Percentiles rank a stretch among this genome's conserved stretches.
phyloP scores from a whole-genome alignment of 2,888 invertebrate genomes.

The Platerodrilus igneus region DNA sequence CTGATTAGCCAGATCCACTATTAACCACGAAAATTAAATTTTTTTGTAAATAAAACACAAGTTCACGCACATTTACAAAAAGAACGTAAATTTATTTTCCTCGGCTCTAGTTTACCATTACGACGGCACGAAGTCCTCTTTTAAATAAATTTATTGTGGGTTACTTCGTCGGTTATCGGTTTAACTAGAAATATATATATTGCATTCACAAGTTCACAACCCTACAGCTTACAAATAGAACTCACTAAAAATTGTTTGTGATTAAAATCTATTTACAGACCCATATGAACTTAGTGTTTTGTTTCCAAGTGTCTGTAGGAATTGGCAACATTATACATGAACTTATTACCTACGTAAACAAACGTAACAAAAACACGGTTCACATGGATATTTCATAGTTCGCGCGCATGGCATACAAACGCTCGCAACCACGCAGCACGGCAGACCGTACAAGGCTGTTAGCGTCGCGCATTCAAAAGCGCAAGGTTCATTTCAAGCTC shows the following conservation, averaged over 20 bases:
- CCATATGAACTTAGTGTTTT: no score
- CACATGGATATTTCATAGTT: constrained; percentile 24
- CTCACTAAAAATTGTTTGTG: no score
- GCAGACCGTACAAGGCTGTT: constrained; percentile 40
- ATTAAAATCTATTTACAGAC: no score
- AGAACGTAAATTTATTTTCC: neutral
- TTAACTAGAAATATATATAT: no score
- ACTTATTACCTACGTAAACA: constrained; percentile 25
- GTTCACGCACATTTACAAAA: constrained; percentile 2
- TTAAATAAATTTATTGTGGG: no score
- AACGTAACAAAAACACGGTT: constrained; percentile 28
- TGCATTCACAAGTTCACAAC: no score
- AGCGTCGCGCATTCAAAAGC: constrained; percentile 39
- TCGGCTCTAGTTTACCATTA: no score
- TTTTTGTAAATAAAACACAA: constrained; percentile 4
- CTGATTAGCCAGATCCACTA: constrained; percentile 17
- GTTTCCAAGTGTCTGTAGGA: no score
- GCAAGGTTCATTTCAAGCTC: constrained; percentile 31
- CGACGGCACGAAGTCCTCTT: no score
- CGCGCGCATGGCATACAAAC: constrained; percentile 31
- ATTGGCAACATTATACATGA: no score
- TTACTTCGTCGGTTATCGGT: no score
- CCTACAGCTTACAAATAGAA: no score
- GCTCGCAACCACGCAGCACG: constrained; percentile 41
- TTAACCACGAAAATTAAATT: constrained; percentile 4